A percentile compares a stretch with the other conserved stretches of the same genome.
Conservation (phyloP, 2,888 invertebrate genomes). For the Dynastes tityus region DNA sequence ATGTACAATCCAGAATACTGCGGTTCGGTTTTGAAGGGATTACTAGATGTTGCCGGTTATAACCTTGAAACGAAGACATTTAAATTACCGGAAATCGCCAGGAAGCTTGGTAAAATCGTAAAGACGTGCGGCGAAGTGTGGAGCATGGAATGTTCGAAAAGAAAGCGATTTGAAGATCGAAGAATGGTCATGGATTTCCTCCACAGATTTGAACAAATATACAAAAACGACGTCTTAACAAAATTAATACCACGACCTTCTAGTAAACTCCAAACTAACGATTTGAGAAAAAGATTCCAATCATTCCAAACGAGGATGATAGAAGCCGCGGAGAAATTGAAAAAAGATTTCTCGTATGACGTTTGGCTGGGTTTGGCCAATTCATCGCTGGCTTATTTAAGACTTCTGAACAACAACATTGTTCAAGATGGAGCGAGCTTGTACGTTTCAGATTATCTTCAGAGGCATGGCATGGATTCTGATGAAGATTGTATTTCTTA, state of each 20-base stretch:
- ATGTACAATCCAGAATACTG: constrained; percentile 4
- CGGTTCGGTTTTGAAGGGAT: not conserved
- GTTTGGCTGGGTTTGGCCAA: constrained; percentile 22
- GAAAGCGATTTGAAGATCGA: constrained; percentile 4
- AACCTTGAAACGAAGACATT: not conserved
- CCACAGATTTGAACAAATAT: not conserved
- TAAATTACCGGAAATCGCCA: constrained; percentile 17
- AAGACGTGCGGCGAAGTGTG: constrained; percentile 29
- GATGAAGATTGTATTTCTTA: constrained; percentile 1
- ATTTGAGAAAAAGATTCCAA: constrained; percentile 20
- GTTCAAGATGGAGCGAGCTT: constrained; percentile 23
- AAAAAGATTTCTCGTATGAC: constrained; percentile 15
- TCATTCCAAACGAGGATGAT: constrained; percentile 10
- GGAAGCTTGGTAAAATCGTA: constrained; percentile 16
- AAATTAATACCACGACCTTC: not conserved
- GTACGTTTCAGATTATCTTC: constrained; percentile 22
- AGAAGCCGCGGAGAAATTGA: not conserved
- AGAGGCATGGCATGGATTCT: constrained; percentile 25
- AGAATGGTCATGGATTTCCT: constrained; percentile 16
- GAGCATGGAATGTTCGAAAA: constrained; percentile 34
- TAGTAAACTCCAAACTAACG: not conserved
- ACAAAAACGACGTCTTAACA: not conserved
- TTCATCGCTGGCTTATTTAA: constrained; percentile 1
- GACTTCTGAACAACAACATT: constrained; percentile 34
- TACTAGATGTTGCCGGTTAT: constrained; percentile 18